These are phyloP conservation scores for Crotalus horridus DNA, from an alignment of 2,113 vertebrate genomes.

Conservation along the genomic window DNA sequence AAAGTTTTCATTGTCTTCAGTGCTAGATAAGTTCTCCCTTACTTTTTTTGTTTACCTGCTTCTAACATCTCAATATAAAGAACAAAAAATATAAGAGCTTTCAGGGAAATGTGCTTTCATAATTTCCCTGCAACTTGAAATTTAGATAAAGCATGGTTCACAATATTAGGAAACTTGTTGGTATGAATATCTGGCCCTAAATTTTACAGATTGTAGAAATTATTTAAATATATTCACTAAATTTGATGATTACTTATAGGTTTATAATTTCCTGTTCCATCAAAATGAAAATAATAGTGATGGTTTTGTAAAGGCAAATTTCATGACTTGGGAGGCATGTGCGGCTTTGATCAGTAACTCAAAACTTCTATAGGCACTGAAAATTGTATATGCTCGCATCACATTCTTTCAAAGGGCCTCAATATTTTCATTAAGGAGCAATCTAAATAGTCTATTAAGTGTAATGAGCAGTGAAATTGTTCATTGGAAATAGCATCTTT, in stretches of 20 bases:
- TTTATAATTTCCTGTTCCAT: neutral
- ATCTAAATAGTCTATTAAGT: neutral
- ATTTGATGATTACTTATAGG: neutral
- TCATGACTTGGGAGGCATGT: neutral
- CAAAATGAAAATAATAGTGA: neutral
- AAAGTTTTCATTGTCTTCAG: neutral
- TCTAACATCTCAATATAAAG: neutral
- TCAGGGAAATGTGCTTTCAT: neutral
- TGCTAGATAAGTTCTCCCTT: neutral
- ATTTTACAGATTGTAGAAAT: neutral
- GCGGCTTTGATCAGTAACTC: neutral
- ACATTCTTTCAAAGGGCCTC: neutral
- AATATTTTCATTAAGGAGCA: neutral
- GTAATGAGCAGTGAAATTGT: neutral
- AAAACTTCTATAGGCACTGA: neutral
- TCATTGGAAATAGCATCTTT: neutral
- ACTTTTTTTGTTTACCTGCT: neutral
- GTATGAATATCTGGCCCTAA: neutral
- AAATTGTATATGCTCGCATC: neutral
- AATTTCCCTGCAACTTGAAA: neutral
- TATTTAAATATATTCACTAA: neutral
- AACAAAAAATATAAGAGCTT: neutral
- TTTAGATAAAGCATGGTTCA: neutral
- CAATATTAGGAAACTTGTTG: neutral
- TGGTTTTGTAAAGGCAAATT: neutral